Evolutionary conservation across 2,797 vertebrate species (phyloP).

Genomic region (Steatocranus sp.): DNA sequence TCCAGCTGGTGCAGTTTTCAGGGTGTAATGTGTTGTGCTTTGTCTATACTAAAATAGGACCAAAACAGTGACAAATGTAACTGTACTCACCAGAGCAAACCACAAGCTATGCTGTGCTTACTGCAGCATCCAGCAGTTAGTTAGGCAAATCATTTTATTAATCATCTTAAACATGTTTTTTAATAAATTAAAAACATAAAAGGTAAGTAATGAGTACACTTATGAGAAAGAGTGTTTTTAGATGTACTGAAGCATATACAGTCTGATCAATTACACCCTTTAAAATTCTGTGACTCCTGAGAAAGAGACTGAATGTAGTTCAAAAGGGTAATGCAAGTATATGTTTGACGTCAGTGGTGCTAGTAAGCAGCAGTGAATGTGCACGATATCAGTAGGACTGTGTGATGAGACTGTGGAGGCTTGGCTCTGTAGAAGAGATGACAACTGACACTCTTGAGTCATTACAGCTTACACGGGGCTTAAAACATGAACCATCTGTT

Average conservation of each 20-base stretch:
- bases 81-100: neutral
- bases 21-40: neutral
- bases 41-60: neutral
- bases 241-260: neutral
- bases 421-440: slow-evolving; percentile 35
- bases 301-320: neutral
- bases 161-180: neutral
- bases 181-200: neutral
- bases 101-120: neutral
- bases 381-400: slow-evolving; percentile 5
- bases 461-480: slow-evolving; percentile 63
- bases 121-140: neutral
- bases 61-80: neutral
- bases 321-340: neutral
- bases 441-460: slow-evolving; percentile 61
- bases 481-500: slow-evolving; percentile 72
- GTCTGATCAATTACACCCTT: neutral
- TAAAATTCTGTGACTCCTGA: neutral
- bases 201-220: neutral
- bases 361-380: slow-evolving; percentile 3
- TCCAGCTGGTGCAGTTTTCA: neutral
- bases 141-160: neutral
- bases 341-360: slow-evolving; percentile 7
- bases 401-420: slow-evolving; percentile 8
- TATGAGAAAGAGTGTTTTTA: neutral